A percentile compares a stretch with the other conserved stretches of the same genome.
phyloP scores from a whole-genome alignment of 2,888 invertebrate genomes.

The Sinhomidia bicolor region DNA sequence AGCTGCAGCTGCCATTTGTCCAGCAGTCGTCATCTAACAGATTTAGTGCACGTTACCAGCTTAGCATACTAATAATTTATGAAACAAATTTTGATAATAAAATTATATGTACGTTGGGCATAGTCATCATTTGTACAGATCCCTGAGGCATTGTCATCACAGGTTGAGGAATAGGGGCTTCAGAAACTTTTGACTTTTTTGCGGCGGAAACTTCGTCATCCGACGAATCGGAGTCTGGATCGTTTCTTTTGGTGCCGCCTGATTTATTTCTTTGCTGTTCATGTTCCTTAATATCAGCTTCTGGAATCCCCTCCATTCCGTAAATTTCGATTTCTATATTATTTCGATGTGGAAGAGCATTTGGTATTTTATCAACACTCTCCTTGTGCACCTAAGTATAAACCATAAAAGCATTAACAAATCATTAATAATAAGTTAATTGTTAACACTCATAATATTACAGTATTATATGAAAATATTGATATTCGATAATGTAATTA shows the following conservation, averaged over 20 bases:
- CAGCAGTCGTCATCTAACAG: constrained; percentile 66
- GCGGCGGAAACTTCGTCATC: constrained; percentile 79
- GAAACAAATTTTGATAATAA: background rate
- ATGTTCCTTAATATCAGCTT: constrained; percentile 96
- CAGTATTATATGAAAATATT: too few species aligned
- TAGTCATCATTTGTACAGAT: constrained; percentile 66
- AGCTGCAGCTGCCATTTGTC: constrained; percentile 84
- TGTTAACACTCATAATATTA: background rate
- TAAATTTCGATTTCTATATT: constrained; percentile 99
- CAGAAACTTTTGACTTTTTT: constrained; percentile 73
- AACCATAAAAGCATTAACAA: background rate
- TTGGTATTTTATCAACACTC: constrained; percentile 99
- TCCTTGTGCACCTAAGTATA: constrained; percentile 96
- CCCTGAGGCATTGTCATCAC: constrained; percentile 72
- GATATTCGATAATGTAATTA: too few species aligned
- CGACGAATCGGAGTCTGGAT: constrained; percentile 77
- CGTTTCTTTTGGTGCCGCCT: constrained; percentile 73
- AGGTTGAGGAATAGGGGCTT: constrained; percentile 65
- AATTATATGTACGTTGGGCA: constrained; percentile 65
- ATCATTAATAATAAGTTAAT: background rate
- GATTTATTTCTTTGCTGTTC: constrained; percentile 88
- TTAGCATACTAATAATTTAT: too few species aligned
- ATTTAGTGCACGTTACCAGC: too few species aligned
- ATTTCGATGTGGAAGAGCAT: constrained; percentile 97
- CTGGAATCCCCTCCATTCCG: constrained; percentile 99